These are phyloP conservation scores for Misgurnus mizolepis DNA, from an alignment of 2,113 vertebrate genomes.

Conservation along the genomic window DNA sequence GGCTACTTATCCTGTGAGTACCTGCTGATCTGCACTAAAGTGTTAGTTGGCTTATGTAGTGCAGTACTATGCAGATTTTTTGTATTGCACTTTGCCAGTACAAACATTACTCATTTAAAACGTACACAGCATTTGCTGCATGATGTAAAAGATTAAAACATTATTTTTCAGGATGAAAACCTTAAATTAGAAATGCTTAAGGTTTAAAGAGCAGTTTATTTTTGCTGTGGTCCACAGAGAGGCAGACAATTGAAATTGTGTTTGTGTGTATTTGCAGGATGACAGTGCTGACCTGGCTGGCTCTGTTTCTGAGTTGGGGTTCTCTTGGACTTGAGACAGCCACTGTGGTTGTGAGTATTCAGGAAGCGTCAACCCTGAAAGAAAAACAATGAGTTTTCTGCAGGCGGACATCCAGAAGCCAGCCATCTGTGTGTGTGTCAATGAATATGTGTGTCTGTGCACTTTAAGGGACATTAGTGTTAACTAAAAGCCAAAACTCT, in stretches of 20 bases:
- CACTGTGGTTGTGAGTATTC: conserved; percentile 84
- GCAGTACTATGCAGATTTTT: neutral
- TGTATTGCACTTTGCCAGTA: neutral
- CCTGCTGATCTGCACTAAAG: neutral
- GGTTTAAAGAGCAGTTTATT: neutral
- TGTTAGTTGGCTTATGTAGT: neutral
- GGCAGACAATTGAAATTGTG: conserved; percentile 32
- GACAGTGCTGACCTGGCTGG: conserved; percentile 84
- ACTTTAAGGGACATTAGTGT: conserved; percentile 7
- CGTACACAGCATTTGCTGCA: neutral
- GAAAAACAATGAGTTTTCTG: conserved; percentile 35
- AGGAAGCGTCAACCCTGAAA: conserved; percentile 41
- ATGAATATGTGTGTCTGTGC: conserved; percentile 23
- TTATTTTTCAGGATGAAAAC: neutral
- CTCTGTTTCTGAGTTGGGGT: conserved; percentile 89
- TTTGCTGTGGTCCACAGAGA: conserved; percentile 22
- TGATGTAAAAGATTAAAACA: neutral
- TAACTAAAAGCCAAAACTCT: conserved; percentile 13
- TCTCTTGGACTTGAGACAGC: conserved; percentile 89
- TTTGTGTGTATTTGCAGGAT: conserved; percentile 72
- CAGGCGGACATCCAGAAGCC: conserved; percentile 39
- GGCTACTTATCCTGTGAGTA: conserved; percentile 89
- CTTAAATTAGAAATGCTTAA: neutral
- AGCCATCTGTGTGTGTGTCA: conserved; percentile 44
- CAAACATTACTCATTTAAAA: neutral